phyloP scores from a whole-genome alignment of 2,888 invertebrate genomes.

The Amphipoea oculea region DNA sequence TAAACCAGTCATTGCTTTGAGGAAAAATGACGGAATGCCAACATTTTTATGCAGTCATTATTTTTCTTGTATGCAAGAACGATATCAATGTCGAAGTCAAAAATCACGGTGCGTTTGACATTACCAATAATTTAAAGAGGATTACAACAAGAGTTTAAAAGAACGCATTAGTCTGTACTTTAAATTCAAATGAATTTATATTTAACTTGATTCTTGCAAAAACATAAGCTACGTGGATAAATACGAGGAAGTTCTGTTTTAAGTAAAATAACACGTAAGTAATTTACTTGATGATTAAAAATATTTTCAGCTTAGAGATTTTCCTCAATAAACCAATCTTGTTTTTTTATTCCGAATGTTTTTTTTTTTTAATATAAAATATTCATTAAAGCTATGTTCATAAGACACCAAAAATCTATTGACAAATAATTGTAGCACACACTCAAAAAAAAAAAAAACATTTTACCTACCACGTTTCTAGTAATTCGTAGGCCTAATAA shows the following conservation, averaged over 20 bases:
- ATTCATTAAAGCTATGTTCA: neutral
- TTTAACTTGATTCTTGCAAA: neutral
- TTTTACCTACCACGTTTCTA: neutral
- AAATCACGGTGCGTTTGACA: constrained; percentile 41
- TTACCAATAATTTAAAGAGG: constrained; percentile 54
- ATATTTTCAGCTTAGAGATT: neutral
- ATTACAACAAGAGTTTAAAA: constrained; percentile 47
- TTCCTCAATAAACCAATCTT: neutral
- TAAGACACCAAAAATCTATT: neutral
- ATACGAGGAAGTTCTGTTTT: neutral
- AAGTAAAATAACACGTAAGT: neutral
- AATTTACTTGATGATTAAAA: neutral
- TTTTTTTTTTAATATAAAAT: too few relatives aligned
- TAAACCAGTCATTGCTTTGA: constrained; percentile 22
- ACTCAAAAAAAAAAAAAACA: neutral
- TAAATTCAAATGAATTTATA: constrained; percentile 2
- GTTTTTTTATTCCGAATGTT: too few relatives aligned
- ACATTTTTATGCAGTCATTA: constrained; percentile 22
- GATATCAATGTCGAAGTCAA: constrained; percentile 46
- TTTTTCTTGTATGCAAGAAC: constrained; percentile 36
- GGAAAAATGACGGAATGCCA: constrained; percentile 29
- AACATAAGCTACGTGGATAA: neutral
- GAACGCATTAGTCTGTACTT: constrained; percentile 19
- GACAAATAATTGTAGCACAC: neutral
- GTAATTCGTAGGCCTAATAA: neutral